Evolutionary conservation across 2,888 invertebrate species (phyloP).

Genomic region (Ecliptopera silaceata): DNA sequence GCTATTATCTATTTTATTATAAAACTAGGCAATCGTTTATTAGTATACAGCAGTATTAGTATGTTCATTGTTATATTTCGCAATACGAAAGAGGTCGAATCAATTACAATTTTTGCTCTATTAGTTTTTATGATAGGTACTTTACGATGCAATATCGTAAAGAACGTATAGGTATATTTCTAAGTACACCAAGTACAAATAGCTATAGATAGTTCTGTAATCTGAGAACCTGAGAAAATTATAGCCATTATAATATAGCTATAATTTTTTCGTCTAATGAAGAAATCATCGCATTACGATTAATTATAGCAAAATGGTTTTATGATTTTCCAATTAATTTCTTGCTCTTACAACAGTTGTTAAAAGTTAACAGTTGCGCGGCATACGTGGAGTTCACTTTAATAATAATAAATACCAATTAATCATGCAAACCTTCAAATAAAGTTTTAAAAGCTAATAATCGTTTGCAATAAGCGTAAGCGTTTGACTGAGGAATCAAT

Average conservation of each 20-base stretch:
- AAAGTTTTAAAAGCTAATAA: slow-evolving; percentile 13
- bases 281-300: too few relatives aligned
- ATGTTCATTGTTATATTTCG: slow-evolving; percentile 15
- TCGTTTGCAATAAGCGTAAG: slow-evolving; percentile 5
- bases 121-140: background rate
- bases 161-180: too few relatives aligned
- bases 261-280: too few relatives aligned
- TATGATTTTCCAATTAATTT: too few relatives aligned
- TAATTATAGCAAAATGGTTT: too few relatives aligned
- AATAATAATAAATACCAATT: slow-evolving; percentile 2
- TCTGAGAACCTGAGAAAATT: too few relatives aligned
- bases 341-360: background rate
- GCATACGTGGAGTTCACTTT: background rate
- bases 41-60: too few relatives aligned
- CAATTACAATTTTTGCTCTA: background rate
- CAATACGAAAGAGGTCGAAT: background rate
- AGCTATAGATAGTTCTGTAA: too few relatives aligned
- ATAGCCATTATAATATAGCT: too few relatives aligned
- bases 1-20: slow-evolving; percentile 18
- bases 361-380: background rate
- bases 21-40: slow-evolving; percentile 14
- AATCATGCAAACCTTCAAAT: slow-evolving; percentile 5
- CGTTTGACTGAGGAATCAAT: background rate
- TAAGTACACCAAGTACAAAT: too few relatives aligned
- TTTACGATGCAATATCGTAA: too few relatives aligned